Evolutionary conservation across 2,113 vertebrate species (phyloP).

Genomic region (Trichomycterus rosablanca): DNA sequence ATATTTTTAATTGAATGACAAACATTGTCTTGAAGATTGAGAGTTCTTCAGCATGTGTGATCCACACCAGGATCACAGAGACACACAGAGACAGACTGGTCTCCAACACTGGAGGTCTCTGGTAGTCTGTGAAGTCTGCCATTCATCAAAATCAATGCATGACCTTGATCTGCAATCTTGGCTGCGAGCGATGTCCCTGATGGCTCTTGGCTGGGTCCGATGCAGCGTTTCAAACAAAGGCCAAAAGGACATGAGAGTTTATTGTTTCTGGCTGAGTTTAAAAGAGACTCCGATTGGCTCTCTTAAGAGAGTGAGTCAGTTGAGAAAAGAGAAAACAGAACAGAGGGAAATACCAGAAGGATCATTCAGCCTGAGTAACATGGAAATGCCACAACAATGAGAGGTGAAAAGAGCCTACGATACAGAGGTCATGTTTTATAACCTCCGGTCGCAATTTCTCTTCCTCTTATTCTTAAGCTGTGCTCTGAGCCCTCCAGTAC

Average conservation of each 20-base stretch:
- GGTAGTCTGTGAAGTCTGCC: slow-evolving; percentile 23
- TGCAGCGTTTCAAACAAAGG: slow-evolving; percentile 19
- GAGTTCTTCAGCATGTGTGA: background rate
- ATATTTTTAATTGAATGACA: too few relatives aligned
- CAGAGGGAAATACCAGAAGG: slow-evolving; percentile 13
- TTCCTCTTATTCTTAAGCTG: background rate
- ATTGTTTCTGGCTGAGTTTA: slow-evolving; percentile 28
- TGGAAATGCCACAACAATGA: slow-evolving; percentile 24
- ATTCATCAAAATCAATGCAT: slow-evolving; percentile 25
- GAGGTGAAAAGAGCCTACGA: slow-evolving; percentile 31
- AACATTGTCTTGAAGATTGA: slow-evolving; percentile 1
- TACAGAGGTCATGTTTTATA: slow-evolving; percentile 49
- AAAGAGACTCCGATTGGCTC: slow-evolving; percentile 13
- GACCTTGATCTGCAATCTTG: slow-evolving; percentile 22
- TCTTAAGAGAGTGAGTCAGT: slow-evolving; percentile 2
- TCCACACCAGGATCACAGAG: background rate
- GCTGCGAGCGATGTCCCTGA: slow-evolving; percentile 3
- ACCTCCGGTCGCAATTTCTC: slow-evolving; percentile 35
- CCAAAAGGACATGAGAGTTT: slow-evolving; percentile 29
- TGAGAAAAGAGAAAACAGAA: background rate
- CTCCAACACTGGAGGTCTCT: slow-evolving; percentile 23
- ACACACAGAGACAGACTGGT: slow-evolving; percentile 9
- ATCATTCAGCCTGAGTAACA: slow-evolving; percentile 3
- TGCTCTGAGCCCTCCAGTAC: background rate
- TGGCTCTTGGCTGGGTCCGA: slow-evolving; percentile 11